Percentiles rank a stretch among this genome's conserved stretches.
Evolutionary conservation across 2,888 invertebrate species (phyloP).

Genomic region (Antitype chi): DNA sequence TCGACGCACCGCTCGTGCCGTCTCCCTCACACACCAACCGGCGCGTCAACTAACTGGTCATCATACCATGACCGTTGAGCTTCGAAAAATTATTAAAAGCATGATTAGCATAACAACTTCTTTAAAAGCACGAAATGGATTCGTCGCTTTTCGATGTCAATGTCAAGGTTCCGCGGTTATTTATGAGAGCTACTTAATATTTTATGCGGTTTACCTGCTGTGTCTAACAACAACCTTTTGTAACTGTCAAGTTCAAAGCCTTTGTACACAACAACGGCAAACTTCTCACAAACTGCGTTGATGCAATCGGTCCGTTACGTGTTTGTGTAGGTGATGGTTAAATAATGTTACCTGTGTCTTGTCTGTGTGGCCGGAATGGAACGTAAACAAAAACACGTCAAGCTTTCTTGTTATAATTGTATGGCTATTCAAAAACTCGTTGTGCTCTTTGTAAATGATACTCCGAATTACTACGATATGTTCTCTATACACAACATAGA

Average conservation of each 20-base stretch:
- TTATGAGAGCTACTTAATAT: conserved; percentile 28
- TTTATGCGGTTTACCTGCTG: conserved; percentile 42
- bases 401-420: conserved; percentile 10
- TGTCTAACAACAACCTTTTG: conserved; percentile 40
- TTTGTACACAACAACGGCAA: conserved; percentile 36
- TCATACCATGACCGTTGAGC: conserved; percentile 78
- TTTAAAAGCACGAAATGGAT: conserved; percentile 44
- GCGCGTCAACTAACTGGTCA: conserved; percentile 77
- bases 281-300: conserved; percentile 32
- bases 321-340: conserved; percentile 34
- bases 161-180: conserved; percentile 54
- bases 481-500: background rate
- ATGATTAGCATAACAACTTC: conserved; percentile 54
- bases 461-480: background rate
- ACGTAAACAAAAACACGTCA: conserved; percentile 24
- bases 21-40: conserved; percentile 79
- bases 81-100: conserved; percentile 75
- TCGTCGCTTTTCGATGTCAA: conserved; percentile 33
- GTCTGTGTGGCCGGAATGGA: conserved; percentile 11
- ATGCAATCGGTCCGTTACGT: conserved; percentile 48
- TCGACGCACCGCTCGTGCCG: conserved; percentile 75
- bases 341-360: conserved; percentile 48
- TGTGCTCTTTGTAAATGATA: conserved; percentile 13
- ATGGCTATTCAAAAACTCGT: conserved; percentile 2
- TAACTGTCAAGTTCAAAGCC: conserved; percentile 47